Base-by-base conservation (phyloP, 2,797 vertebrate genomes). In the Danionella dracula region DNA sequence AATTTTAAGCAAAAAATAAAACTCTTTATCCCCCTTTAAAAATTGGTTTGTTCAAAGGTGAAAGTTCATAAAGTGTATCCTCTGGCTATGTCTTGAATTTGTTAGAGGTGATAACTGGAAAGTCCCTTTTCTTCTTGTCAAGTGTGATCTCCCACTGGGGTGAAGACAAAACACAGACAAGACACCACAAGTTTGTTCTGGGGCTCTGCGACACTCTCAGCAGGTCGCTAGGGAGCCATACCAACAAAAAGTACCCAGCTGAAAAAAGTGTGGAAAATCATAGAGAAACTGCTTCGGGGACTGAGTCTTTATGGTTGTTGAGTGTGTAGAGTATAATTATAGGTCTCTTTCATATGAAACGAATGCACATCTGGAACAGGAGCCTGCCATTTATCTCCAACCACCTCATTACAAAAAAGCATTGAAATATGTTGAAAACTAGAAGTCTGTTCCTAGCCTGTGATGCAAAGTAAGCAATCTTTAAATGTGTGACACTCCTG, bases 291-390 rank as follows among this genome's bases (percentile, higher is more conserved):
- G 40, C 61, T 65, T 49, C 13, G 49, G 31, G 42, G 38, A 48
- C 49, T 45, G 4, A 16, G 46, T 57, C 35, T 21, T 41, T 44
- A 57, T 62, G 64, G 63, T 68, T 73, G 68, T 65, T 53, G 34
- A 68, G 54, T 51, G 32, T 60, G 42, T 65, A 55, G 59, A 44
- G 53, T 70, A 46, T 76, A 73, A 73, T 76, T 64, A 71, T 68
- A 66, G 58, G 53, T 57, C 46, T 66, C 49, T 68, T 51, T 67
- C 62, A 64, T 51, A 44, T 49, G 65, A 73, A 58, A 66, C 63
- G 73, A 35, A 73, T 34, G 64, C 61, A 77, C 71, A 81, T 73
- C 72, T 78, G 77, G 77, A 48, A 72, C 51, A 64, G 46, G 60
- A 63, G 53, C 61, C 58, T 62, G 20, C 17, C 15, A 48, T 29